Conservation (phyloP, 2,888 invertebrate genomes). For the Dryobota labecula region DNA sequence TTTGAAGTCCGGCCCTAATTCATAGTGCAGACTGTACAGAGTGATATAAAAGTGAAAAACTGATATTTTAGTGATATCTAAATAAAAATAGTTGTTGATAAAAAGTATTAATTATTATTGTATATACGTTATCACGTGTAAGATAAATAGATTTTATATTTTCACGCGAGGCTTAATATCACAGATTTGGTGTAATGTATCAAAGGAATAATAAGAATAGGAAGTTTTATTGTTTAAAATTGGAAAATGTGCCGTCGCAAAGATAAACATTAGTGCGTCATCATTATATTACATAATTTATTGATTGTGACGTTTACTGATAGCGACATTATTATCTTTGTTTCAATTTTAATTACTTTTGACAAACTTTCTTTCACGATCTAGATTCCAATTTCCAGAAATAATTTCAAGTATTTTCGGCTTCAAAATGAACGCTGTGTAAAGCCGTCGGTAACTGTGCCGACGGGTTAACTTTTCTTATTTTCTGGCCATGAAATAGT, state of each 20-base stretch:
- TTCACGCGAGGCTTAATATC: slow-evolving; percentile 47
- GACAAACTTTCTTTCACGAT: background rate
- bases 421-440: background rate
- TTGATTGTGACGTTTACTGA: background rate
- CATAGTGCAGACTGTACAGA: slow-evolving; percentile 10
- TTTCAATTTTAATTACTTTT: background rate
- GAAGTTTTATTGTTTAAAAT: background rate
- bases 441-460: background rate
- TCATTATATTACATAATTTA: background rate
- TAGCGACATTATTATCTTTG: background rate
- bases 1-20: slow-evolving; percentile 1
- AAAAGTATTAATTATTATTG: slow-evolving; percentile 72
- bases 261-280: background rate
- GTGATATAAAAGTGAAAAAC: slow-evolving; percentile 56
- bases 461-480: background rate
- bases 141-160: slow-evolving; percentile 60
- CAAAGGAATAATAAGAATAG: background rate
- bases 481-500: background rate
- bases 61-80: slow-evolving; percentile 55
- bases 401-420: background rate
- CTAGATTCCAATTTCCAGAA: background rate
- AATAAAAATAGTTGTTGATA: slow-evolving; percentile 56
- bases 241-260: background rate
- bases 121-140: slow-evolving; percentile 66
- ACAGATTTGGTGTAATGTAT: slow-evolving; percentile 27